Conservation (phyloP, 2,113 vertebrate genomes). For the Sarotherodon lohbergeri region DNA sequence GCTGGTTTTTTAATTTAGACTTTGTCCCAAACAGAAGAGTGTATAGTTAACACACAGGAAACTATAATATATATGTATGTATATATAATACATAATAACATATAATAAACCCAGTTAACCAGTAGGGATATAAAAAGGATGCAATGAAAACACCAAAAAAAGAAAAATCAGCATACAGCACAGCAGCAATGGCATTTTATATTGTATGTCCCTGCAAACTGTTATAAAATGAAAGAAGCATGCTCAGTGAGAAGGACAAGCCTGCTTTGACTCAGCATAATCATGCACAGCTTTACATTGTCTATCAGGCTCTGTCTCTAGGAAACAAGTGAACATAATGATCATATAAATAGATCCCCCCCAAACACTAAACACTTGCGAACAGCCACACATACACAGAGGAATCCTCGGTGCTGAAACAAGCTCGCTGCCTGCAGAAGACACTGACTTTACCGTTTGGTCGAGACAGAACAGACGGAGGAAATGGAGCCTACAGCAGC, state of each 20-base stretch:
- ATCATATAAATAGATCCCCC: not conserved
- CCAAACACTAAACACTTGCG: slow-evolving; percentile 6
- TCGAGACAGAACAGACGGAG: slow-evolving; percentile 75
- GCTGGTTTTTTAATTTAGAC: not conserved
- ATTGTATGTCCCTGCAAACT: not conserved
- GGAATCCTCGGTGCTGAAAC: not conserved
- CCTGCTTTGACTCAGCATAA: slow-evolving; percentile 66
- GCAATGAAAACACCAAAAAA: not conserved
- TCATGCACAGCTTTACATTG: slow-evolving; percentile 7
- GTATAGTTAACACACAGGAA: not conserved
- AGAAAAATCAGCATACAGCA: not conserved
- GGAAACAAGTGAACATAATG: slow-evolving; percentile 16
- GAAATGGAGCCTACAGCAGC: slow-evolving; percentile 78
- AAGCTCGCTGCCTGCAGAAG: slow-evolving; percentile 9
- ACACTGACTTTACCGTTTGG: slow-evolving; percentile 76
- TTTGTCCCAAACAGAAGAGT: not conserved
- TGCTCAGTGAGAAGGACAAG: not conserved
- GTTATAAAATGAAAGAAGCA: not conserved
- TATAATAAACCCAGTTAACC: not conserved
- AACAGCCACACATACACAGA: slow-evolving; percentile 13
- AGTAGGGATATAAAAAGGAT: not conserved
- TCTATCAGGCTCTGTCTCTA: not conserved
- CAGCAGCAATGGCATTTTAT: not conserved
- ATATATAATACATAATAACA: not conserved
- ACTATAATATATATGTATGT: not conserved